Percentiles rank a stretch among this genome's conserved stretches.
These are phyloP conservation scores for Drosophila nannoptera DNA, from an alignment of 1,140 invertebrate genomes.

Conservation along the genomic window DNA sequence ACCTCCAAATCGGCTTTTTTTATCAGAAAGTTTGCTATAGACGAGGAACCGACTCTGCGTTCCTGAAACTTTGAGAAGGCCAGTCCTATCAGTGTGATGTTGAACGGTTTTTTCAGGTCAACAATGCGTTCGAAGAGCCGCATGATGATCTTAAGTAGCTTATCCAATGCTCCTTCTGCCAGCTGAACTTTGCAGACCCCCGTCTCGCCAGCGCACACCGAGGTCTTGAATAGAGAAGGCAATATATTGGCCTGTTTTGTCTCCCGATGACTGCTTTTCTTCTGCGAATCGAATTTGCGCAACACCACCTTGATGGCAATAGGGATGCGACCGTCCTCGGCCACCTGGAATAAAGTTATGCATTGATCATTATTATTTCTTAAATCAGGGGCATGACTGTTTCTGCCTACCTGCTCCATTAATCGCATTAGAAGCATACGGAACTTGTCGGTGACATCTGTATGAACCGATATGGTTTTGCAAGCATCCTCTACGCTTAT, in stretches of 20 bases:
- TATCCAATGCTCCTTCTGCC: constrained; percentile 82
- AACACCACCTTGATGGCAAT: constrained; percentile 86
- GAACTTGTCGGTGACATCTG: constrained; percentile 86
- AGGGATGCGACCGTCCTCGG: constrained; percentile 88
- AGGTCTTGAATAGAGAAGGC: constrained; percentile 82
- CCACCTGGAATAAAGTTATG: constrained; percentile 76
- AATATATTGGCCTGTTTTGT: constrained; percentile 86
- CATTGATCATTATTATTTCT: neutral
- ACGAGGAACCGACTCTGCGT: constrained; percentile 82
- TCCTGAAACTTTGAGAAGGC: constrained; percentile 89
- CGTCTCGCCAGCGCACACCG: constrained; percentile 78
- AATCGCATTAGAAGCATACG: constrained; percentile 84
- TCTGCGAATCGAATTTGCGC: constrained; percentile 83
- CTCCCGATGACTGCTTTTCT: constrained; percentile 84
- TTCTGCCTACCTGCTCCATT: constrained; percentile 80
- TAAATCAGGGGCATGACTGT: neutral
- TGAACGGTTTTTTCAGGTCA: constrained; percentile 86
- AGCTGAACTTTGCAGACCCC: constrained; percentile 78
- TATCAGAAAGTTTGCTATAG: constrained; percentile 86
- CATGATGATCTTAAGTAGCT: constrained; percentile 86
- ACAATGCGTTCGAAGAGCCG: constrained; percentile 87
- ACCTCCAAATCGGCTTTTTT: constrained; percentile 85
- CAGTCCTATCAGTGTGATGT: constrained; percentile 87
- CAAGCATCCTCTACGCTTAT: constrained; percentile 88
- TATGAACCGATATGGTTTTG: constrained; percentile 84